Conservation (phyloP, 1,140 invertebrate genomes). For the Reticulitermes speratus region DNA sequence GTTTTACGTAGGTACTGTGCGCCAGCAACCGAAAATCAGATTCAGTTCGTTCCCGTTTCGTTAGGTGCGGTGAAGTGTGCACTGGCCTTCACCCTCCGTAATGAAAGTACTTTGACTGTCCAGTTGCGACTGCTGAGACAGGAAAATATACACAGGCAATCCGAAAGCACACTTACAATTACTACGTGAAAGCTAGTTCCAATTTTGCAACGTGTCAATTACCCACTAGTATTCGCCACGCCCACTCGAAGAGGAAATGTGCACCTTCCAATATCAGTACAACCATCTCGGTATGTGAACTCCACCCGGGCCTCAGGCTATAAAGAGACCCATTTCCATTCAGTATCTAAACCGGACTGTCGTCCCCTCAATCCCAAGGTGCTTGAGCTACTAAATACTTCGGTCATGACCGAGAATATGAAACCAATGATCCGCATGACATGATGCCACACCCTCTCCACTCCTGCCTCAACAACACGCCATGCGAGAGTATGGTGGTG, state of each 20-base stretch:
- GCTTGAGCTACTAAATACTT: not conserved
- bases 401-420: not conserved
- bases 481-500: no score
- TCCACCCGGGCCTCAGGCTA: constrained; percentile 5
- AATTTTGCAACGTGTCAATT: not conserved
- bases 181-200: not conserved
- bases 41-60: no score
- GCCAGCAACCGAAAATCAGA: no score
- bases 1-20: no score
- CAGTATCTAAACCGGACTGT: constrained; percentile 4
- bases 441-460: no score
- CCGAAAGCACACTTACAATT: not conserved
- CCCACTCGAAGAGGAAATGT: not conserved
- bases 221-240: constrained; percentile 1
- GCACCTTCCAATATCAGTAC: not conserved
- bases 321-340: not conserved
- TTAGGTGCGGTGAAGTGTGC: no score
- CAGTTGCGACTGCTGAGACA: no score
- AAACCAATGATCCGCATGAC: not conserved
- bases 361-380: not conserved
- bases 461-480: no score
- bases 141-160: no score
- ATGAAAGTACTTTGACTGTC: no score
- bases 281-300: constrained; percentile 5
- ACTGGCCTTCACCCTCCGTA: no score